Conservation (phyloP, 2,888 invertebrate genomes). For the Drosophila antonietae region DNA sequence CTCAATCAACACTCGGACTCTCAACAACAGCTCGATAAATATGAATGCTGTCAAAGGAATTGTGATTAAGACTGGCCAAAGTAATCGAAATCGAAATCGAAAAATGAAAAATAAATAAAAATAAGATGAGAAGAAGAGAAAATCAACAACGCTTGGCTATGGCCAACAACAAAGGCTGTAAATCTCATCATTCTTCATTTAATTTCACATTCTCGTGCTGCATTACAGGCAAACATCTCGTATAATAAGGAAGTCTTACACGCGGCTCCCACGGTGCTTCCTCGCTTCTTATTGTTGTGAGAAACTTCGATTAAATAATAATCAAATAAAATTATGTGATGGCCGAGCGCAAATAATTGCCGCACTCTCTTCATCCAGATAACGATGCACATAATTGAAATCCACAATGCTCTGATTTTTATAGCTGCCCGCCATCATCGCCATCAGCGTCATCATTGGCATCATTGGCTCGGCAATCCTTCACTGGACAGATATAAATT, state of each 20-base stretch:
- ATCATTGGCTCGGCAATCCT: slow-evolving; percentile 22
- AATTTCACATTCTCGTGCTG: slow-evolving; percentile 62
- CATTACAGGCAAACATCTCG: slow-evolving; percentile 22
- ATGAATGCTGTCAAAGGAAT: slow-evolving; percentile 24
- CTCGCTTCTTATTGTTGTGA: slow-evolving; percentile 61
- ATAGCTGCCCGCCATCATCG: slow-evolving; percentile 34
- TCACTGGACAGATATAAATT: slow-evolving; percentile 43
- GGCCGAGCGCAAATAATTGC: slow-evolving; percentile 42
- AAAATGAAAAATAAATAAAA: neutral
- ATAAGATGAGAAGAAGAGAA: neutral
- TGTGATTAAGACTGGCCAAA: slow-evolving; percentile 30
- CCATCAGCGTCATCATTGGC: neutral
- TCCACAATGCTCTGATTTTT: slow-evolving; percentile 61
- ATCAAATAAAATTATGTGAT: slow-evolving; percentile 72
- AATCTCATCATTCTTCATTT: slow-evolving; percentile 78
- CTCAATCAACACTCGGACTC: slow-evolving; percentile 26
- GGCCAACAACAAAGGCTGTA: slow-evolving; percentile 51
- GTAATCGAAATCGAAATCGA: slow-evolving; percentile 21
- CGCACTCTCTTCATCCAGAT: slow-evolving; percentile 42
- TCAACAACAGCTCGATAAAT: slow-evolving; percentile 18
- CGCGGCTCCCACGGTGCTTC: slow-evolving; percentile 11
- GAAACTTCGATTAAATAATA: slow-evolving; percentile 77
- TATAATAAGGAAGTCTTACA: slow-evolving; percentile 10
- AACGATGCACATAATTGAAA: slow-evolving; percentile 68
- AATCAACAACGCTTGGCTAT: slow-evolving; percentile 8